Conservation (phyloP, 2,888 invertebrate genomes). For the Torymus aiolomorphi region DNA sequence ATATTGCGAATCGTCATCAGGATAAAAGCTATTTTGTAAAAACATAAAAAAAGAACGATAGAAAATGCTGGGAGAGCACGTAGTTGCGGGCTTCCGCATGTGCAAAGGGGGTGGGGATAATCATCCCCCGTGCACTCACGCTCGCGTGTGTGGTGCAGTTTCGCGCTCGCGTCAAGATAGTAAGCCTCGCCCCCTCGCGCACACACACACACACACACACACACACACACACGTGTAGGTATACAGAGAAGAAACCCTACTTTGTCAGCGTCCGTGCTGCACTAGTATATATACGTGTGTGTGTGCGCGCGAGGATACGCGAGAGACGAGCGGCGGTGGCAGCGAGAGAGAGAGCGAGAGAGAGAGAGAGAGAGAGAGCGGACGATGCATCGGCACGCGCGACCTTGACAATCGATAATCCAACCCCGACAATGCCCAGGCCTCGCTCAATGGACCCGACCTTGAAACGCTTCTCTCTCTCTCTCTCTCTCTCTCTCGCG, state of each 20-base stretch:
- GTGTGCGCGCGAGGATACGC: neutral
- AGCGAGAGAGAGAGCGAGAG: neutral
- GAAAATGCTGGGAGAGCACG: too few species aligned
- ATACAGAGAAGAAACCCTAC: slow-evolving; percentile 19
- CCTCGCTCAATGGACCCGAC: slow-evolving; percentile 59
- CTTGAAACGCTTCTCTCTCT: slow-evolving; percentile 44
- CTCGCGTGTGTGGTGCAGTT: neutral
- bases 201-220: neutral
- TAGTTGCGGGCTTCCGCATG: too few species aligned
- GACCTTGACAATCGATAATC: slow-evolving; percentile 60
- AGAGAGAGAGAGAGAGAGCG: slow-evolving; percentile 3
- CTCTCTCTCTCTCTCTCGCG: too few species aligned
- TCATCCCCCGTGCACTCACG: neutral
- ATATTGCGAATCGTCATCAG: too few species aligned
- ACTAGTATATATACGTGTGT: neutral
- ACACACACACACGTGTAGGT: neutral
- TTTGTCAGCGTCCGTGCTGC: neutral
- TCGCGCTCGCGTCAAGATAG: neutral
- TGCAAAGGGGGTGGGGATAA: too few species aligned
- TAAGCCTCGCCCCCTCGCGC: neutral
- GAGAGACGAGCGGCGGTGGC: slow-evolving; percentile 16
- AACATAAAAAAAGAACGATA: too few species aligned
- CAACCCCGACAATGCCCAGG: slow-evolving; percentile 52
- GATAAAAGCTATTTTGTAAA: too few species aligned
- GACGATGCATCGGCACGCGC: slow-evolving; percentile 58